These are phyloP conservation scores for Cantharis rustica DNA, from an alignment of 2,888 invertebrate species.

Conservation along the genomic window DNA sequence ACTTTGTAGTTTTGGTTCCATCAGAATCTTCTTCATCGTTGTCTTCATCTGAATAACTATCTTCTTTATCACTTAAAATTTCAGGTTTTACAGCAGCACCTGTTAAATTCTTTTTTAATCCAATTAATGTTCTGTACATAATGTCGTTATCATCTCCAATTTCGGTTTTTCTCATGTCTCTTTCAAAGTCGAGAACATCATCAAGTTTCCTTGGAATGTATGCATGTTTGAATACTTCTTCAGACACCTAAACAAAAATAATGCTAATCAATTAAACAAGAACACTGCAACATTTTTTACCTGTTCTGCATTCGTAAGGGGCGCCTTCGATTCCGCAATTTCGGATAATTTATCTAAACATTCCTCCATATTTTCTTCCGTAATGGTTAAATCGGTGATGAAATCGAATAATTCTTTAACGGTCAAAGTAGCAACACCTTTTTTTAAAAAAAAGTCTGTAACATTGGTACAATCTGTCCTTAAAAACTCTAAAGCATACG, in stretches of 20 bases:
- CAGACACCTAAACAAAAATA: slow-evolving; percentile 64
- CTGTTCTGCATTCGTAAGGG: slow-evolving; percentile 73
- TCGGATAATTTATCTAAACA: slow-evolving; percentile 77
- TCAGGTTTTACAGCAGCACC: slow-evolving; percentile 72
- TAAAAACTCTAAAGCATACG: slow-evolving; percentile 91
- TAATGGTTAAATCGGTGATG: slow-evolving; percentile 89
- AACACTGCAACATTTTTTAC: slow-evolving; percentile 35
- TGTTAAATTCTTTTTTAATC: slow-evolving; percentile 78
- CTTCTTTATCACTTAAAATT: slow-evolving; percentile 58
- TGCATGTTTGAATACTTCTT: slow-evolving; percentile 90
- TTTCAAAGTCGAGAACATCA: slow-evolving; percentile 85
- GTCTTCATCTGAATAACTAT: slow-evolving; percentile 42
- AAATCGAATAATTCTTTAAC: slow-evolving; percentile 94
- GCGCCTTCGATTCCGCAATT: slow-evolving; percentile 65
- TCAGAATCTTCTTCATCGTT: slow-evolving; percentile 47
- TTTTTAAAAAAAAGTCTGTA: slow-evolving; percentile 86
- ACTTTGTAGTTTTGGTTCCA: slow-evolving; percentile 58
- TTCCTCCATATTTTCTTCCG: slow-evolving; percentile 78
- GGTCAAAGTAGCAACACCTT: slow-evolving; percentile 88
- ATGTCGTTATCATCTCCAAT: slow-evolving; percentile 73
- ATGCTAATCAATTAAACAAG: neutral
- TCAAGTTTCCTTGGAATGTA: slow-evolving; percentile 92
- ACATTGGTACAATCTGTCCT: slow-evolving; percentile 95
- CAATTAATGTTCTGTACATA: slow-evolving; percentile 85
- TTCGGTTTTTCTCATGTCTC: slow-evolving; percentile 83